Evolutionary conservation across 2,797 vertebrate genomes (phyloP).

Genomic region (Poliocrania exsul): DNA sequence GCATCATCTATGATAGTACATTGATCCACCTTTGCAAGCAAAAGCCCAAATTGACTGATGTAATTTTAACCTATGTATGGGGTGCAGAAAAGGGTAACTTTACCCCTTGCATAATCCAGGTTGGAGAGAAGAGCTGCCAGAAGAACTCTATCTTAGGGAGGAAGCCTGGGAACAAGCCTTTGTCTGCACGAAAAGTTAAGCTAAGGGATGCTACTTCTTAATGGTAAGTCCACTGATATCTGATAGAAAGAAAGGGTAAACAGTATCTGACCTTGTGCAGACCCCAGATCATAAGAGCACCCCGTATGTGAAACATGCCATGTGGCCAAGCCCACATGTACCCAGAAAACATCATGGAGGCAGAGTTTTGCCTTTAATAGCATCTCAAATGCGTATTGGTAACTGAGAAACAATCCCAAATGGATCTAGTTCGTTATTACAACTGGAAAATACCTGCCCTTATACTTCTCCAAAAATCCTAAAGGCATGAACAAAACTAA

Average conservation of each 20-base stretch:
- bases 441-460: background rate
- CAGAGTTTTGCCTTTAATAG: background rate
- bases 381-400: background rate
- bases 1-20: background rate
- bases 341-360: background rate
- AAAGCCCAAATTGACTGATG: background rate
- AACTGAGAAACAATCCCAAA: background rate
- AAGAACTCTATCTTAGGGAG: background rate
- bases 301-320: background rate
- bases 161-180: background rate
- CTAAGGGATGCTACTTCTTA: background rate
- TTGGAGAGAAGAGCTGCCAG: background rate
- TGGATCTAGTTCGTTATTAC: background rate
- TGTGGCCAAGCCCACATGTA: background rate
- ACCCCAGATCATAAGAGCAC: background rate
- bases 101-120: background rate
- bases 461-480: background rate
- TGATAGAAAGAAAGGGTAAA: background rate
- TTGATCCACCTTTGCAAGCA: background rate
- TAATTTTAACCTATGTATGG: rapidly evolving
- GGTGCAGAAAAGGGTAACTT: background rate
- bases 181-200: background rate
- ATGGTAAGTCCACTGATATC: background rate
- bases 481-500: background rate
- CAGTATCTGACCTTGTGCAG: background rate